These are phyloP conservation scores for Epirrhoe alternata DNA, from an alignment of 2,888 invertebrate species.

Conservation along the genomic window DNA sequence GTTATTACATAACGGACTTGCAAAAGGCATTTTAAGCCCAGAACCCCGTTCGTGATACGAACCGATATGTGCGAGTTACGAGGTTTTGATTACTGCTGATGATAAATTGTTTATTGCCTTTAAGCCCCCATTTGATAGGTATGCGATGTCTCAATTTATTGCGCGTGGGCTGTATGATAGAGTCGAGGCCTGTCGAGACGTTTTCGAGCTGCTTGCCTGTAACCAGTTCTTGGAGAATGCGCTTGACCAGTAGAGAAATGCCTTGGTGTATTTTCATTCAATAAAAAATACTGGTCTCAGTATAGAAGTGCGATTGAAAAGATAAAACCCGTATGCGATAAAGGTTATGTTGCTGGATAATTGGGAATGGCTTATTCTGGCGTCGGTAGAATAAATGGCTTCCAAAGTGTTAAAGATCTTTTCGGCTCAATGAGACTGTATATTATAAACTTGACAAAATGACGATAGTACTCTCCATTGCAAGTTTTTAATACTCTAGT, in stretches of 20 bases:
- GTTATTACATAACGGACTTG: constrained; percentile 54
- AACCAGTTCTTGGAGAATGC: constrained; percentile 42
- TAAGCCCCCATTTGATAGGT: constrained; percentile 48
- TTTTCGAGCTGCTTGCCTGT: constrained; percentile 23
- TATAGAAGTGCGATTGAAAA: constrained; percentile 27
- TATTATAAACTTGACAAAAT: constrained; percentile 21
- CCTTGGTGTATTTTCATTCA: constrained; percentile 31
- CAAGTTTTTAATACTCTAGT: constrained; percentile 1
- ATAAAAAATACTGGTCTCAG: constrained; percentile 29
- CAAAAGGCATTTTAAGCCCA: constrained; percentile 46
- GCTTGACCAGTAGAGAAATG: constrained; percentile 31
- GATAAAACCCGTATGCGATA: constrained; percentile 23
- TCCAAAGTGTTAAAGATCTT: constrained; percentile 30
- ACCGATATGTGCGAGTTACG: constrained; percentile 48
- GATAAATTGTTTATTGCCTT: constrained; percentile 50
- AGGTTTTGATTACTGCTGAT: constrained; percentile 46
- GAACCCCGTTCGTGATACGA: constrained; percentile 45
- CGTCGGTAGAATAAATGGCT: constrained; percentile 27
- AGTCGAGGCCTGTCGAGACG: constrained; percentile 20
- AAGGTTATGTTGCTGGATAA: constrained; percentile 21
- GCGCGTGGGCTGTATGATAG: constrained; percentile 47
- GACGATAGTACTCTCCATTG: neutral
- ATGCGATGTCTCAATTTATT: constrained; percentile 54
- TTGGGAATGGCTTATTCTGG: constrained; percentile 26
- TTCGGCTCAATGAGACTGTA: constrained; percentile 34